A percentile compares a stretch with the other conserved stretches of the same genome.
phyloP scores from a whole-genome alignment of 2,797 vertebrate species.

The Pipistrellus kuhlii region DNA sequence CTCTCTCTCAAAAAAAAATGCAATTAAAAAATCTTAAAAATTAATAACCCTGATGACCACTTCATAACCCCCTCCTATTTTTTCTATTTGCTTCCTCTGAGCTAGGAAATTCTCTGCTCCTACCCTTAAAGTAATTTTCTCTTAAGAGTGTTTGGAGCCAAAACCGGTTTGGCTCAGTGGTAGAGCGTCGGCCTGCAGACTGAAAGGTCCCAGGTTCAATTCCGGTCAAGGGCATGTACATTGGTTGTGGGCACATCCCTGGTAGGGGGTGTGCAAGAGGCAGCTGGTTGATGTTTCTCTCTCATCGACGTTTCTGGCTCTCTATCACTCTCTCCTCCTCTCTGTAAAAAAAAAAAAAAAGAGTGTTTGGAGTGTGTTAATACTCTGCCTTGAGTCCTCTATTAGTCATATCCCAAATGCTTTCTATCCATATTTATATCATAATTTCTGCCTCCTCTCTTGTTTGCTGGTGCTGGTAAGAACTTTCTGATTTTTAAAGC shows the following conservation, averaged over 20 bases:
- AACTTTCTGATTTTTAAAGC: not conserved
- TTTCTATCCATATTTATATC: not conserved
- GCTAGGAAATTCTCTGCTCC: not conserved
- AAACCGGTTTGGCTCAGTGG: no score
- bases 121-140: constrained; percentile 10
- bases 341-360: no score
- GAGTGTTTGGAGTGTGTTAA: not conserved
- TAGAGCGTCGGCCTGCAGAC: no score
- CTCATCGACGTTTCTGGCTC: no score
- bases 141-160: not conserved
- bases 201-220: no score
- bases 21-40: not conserved
- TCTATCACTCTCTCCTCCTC: no score
- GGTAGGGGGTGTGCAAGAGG: no score
- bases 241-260: no score
- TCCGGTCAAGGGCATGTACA: no score
- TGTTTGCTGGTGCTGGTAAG: not conserved
- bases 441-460: not conserved
- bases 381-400: not conserved
- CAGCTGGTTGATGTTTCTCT: no score
- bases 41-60: not conserved
- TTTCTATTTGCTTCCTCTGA: not conserved
- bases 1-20: not conserved
- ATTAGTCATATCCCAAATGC: not conserved
- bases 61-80: not conserved